phyloP scores from a whole-genome alignment of 2,113 vertebrate species.

The Oenanthe oenanthe region DNA sequence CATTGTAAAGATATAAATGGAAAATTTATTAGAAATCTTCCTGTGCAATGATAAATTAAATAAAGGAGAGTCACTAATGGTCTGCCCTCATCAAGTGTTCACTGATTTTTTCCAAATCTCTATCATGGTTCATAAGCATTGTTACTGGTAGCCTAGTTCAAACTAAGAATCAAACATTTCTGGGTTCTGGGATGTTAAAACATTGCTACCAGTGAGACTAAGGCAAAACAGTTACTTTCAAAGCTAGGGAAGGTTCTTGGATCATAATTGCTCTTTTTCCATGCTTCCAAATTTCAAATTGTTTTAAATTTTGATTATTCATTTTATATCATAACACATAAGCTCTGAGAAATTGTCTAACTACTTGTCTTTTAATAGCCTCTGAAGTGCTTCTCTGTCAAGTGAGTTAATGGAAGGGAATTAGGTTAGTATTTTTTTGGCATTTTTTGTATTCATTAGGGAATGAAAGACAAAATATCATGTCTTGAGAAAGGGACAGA shows the following conservation, averaged over 20 bases:
- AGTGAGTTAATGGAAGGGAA: not conserved
- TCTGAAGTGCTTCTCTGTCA: not conserved
- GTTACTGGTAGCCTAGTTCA: not conserved
- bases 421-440: not conserved
- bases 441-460: not conserved
- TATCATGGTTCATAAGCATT: not conserved
- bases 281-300: not conserved
- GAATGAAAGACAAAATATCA: not conserved
- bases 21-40: not conserved
- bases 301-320: not conserved
- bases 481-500: not conserved
- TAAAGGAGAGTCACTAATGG: not conserved
- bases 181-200: not conserved
- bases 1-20: not conserved
- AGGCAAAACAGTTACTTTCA: not conserved
- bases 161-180: not conserved
- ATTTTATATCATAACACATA: not conserved
- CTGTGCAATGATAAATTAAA: not conserved
- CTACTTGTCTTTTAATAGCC: not conserved
- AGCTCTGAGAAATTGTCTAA: not conserved
- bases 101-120: not conserved
- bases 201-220: not conserved
- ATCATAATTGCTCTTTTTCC: not conserved
- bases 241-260: not conserved
- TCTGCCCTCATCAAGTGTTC: rapidly evolving